Conservation (phyloP, 2,113 vertebrate species). For the Dasyornis broadbenti region DNA sequence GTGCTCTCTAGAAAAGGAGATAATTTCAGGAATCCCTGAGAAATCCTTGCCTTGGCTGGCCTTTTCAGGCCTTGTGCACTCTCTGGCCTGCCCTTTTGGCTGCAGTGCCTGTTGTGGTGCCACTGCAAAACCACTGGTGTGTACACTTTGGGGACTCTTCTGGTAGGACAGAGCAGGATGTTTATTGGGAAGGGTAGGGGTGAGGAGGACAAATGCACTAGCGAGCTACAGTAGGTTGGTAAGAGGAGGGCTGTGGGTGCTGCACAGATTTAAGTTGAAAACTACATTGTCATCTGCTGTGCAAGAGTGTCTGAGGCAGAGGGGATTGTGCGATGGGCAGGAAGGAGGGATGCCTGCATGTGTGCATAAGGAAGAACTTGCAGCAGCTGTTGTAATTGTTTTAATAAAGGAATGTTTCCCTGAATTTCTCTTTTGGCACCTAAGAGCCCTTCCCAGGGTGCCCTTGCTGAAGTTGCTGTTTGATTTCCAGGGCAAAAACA, state of each 20-base stretch:
- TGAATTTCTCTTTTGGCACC: conserved; percentile 24
- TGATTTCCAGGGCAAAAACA: not conserved
- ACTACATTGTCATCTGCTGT: not conserved
- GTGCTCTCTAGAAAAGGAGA: not conserved
- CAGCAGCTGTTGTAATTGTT: conserved; percentile 8
- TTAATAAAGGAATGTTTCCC: not conserved
- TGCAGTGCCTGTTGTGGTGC: not conserved
- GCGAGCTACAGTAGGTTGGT: not conserved
- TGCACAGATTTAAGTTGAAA: not conserved
- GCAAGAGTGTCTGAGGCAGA: not conserved
- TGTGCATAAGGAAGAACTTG: not conserved
- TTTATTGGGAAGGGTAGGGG: not conserved
- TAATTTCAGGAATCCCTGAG: not conserved
- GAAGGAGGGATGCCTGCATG: not conserved
- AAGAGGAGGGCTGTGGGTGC: not conserved
- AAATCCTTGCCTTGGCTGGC: not conserved
- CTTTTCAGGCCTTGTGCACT: not conserved
- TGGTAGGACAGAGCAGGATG: not conserved
- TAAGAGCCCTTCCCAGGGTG: not conserved
- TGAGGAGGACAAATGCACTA: not conserved
- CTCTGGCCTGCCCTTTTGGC: not conserved
- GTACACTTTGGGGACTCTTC: not conserved
- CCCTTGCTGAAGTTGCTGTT: not conserved
- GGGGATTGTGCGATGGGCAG: not conserved
- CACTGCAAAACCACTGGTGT: not conserved